Evolutionary conservation across 2,888 invertebrate species (phyloP), one percentile per base, ranked within the genome.

Genomic region (Habroteleia sp.): DNA sequence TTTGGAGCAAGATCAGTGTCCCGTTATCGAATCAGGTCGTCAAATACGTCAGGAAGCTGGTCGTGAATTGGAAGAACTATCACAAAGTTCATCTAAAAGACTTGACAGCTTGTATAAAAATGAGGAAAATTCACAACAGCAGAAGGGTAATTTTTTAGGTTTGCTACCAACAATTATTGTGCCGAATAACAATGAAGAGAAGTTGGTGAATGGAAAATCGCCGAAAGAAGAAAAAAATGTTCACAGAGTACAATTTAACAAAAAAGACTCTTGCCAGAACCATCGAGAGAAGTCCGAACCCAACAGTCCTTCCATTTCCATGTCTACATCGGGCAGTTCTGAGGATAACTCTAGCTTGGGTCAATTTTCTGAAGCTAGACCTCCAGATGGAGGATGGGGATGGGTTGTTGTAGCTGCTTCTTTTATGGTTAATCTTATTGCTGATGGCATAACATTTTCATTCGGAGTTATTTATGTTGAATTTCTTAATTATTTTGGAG

Each of bases 371-470:
- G 94, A 94, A 85, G 92, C 93, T 0, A 89, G 93, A 11, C 93
- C 94, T 0, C 96, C 96, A 0, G 96, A 97, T 87, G 96, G 96
- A 5, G 96, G 97, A 7, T 97, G 95, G 94, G 97, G 97, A 2
- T 97, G 97, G 97, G 94, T 97, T 20, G 92, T 97, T 48, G 97
- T 97, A 0, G 93, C 94, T 72, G 96, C 96, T 14, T 94, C 96
- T 0, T 97, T 97, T 87, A 91, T 96, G 89, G 94, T 96, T 76
- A 96, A 96, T 87, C 91, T 96, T 75, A 96, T 97, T 81, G 96
- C 96, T 31, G 97, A 97, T 87, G 97, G 97, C 1, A 93, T 97
- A 78, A 96, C 96, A 0, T 96, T 97, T 89, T 95, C 95, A 77
- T 97, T 97, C 88, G 97, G 97, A 58, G 94, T 97, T 2, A 93